phyloP scores from a whole-genome alignment of 2,888 invertebrate genomes.

The Hipparchia sbordonii region DNA sequence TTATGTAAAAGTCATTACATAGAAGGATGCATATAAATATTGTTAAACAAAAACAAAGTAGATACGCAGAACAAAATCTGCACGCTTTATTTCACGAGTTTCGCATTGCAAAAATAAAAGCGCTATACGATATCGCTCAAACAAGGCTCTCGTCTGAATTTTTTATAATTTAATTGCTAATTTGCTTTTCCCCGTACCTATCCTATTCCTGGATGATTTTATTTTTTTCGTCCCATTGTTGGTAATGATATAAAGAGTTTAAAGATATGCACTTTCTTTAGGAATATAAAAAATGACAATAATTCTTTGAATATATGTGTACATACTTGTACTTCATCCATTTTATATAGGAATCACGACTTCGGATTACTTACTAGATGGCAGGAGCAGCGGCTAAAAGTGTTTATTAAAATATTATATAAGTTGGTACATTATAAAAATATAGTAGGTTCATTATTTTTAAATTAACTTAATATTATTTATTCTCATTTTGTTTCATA shows the following conservation, averaged over 20 bases:
- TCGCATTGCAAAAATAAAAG: constrained; percentile 59
- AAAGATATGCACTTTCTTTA: not conserved
- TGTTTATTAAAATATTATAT: too few relatives aligned
- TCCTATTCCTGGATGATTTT: constrained; percentile 49
- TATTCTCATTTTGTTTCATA: too few relatives aligned
- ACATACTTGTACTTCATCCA: too few relatives aligned
- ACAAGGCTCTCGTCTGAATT: constrained; percentile 60
- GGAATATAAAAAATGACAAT: not conserved
- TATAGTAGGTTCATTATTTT: too few relatives aligned
- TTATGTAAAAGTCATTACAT: not conserved
- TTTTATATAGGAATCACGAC: too few relatives aligned
- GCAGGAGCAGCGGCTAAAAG: too few relatives aligned
- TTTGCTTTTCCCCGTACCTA: constrained; percentile 61
- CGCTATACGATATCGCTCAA: constrained; percentile 59
- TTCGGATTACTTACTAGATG: too few relatives aligned
- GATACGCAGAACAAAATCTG: not conserved
- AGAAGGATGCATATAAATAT: not conserved
- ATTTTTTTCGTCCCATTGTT: constrained; percentile 52
- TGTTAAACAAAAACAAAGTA: constrained; percentile 1
- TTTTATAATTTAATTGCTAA: constrained; percentile 79
- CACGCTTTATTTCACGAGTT: constrained; percentile 39
- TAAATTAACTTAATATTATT: too few relatives aligned
- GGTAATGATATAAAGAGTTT: not conserved
- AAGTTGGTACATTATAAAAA: too few relatives aligned
- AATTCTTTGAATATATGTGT: not conserved